These are phyloP conservation scores for Sinocyclocheilus grahami DNA, from an alignment of 2,113 vertebrate genomes.

Conservation along the genomic window DNA sequence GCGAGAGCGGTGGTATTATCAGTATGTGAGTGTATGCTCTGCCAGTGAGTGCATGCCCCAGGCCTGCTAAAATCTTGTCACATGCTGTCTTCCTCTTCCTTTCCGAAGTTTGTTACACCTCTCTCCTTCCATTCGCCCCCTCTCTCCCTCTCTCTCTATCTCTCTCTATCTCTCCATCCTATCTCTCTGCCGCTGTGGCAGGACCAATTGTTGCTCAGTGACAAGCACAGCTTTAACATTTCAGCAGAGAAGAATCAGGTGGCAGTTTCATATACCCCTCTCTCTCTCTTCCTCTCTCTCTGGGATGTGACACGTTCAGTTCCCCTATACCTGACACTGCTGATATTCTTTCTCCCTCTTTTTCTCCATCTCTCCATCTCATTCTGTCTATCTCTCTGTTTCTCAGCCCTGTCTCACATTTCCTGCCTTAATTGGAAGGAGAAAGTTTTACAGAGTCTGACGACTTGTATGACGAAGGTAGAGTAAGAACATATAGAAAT, in stretches of 20 bases:
- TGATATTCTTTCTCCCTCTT: constrained; percentile 13
- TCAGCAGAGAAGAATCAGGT: constrained; percentile 39
- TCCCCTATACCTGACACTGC: constrained; percentile 25
- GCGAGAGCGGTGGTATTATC: neutral
- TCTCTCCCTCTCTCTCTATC: neutral
- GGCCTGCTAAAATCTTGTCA: constrained; percentile 34
- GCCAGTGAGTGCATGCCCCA: constrained; percentile 12
- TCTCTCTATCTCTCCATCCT: neutral
- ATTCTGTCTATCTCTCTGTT: constrained; percentile 51
- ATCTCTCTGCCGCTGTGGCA: constrained; percentile 24
- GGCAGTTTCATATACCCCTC: constrained; percentile 12
- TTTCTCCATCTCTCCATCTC: constrained; percentile 18
- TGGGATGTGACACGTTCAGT: constrained; percentile 17
- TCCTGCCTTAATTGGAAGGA: constrained; percentile 29
- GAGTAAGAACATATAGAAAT: neutral
- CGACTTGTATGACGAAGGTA: neutral
- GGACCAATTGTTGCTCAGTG: constrained; percentile 36
- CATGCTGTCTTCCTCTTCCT: constrained; percentile 34
- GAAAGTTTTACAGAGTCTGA: constrained; percentile 28
- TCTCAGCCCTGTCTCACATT: constrained; percentile 40
- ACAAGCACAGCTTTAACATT: constrained; percentile 47
- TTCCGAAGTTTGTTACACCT: constrained; percentile 21
- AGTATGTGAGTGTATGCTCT: constrained; percentile 18
- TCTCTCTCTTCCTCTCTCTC: constrained; percentile 18
- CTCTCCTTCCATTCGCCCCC: constrained; percentile 7